phyloP scores from a whole-genome alignment of 2,797 vertebrate species.

The Pseudomugil gertrudae region DNA sequence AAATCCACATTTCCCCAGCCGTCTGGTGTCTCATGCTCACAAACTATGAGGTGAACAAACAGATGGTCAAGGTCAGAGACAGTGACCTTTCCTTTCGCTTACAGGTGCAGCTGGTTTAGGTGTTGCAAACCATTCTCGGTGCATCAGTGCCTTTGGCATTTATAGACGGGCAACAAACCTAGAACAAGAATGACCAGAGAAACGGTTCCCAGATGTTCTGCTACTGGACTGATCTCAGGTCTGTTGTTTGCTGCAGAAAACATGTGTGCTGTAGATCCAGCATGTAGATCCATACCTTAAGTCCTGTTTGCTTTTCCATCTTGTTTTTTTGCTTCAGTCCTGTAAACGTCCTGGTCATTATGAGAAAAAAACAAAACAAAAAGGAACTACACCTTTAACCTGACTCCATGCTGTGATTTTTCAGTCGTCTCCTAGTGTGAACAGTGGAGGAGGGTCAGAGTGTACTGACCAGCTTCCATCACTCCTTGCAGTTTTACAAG shows the following conservation, averaged over 20 bases:
- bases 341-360: slow-evolving; percentile 18
- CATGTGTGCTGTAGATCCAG: no score
- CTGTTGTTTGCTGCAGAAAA: no score
- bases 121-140: slow-evolving; percentile 3
- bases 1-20: not conserved
- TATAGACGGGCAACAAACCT: not conserved
- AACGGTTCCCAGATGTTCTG: not conserved
- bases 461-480: slow-evolving; percentile 12
- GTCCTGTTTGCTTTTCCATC: not conserved
- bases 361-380: not conserved
- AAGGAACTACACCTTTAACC: slow-evolving; percentile 12
- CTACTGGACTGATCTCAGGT: no score
- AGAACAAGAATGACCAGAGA: not conserved
- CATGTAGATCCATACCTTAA: not conserved
- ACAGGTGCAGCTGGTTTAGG: not conserved
- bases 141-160: slow-evolving; percentile 1
- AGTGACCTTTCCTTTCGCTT: not conserved
- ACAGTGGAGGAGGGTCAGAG: slow-evolving; percentile 13
- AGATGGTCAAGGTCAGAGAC: not conserved
- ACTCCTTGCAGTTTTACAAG: slow-evolving; percentile 13
- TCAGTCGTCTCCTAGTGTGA: slow-evolving; percentile 1
- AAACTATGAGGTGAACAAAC: not conserved
- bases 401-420: slow-evolving; percentile 17
- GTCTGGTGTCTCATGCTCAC: not conserved
- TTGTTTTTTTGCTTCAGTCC: slow-evolving; percentile 1